These are phyloP conservation scores for Picathartes gymnocephalus DNA, from an alignment of 2,113 vertebrate species.

Conservation along the genomic window DNA sequence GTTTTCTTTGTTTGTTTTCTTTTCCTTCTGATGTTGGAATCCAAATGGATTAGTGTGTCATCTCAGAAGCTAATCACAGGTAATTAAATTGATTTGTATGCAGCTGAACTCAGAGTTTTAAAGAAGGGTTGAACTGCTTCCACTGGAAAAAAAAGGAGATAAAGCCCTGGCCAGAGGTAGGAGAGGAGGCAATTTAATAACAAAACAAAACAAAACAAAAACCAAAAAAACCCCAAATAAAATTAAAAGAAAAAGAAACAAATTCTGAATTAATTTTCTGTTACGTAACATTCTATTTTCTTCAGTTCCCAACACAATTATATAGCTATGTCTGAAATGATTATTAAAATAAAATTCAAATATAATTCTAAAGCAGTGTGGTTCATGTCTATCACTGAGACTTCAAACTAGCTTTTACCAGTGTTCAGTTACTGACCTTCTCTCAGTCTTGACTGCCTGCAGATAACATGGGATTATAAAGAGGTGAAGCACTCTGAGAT, in stretches of 20 bases:
- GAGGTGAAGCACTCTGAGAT: background rate
- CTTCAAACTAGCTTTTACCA: background rate
- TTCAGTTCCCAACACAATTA: background rate
- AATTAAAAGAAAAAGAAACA: background rate
- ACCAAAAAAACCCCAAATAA: background rate
- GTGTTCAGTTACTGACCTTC: background rate
- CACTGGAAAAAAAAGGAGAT: background rate
- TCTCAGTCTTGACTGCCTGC: background rate
- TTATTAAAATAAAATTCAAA: background rate
- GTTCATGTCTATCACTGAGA: background rate
- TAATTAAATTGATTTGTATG: background rate
- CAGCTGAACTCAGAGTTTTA: background rate
- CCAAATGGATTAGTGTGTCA: background rate
- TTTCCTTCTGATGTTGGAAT: background rate
- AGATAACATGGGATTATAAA: background rate
- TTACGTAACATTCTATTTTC: background rate
- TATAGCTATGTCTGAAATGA: background rate
- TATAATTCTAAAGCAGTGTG: background rate
- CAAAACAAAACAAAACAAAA: too few species aligned
- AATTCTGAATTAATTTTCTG: background rate
- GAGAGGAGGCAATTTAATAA: background rate
- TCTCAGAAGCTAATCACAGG: background rate
- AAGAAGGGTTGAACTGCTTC: background rate
- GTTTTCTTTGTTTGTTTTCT: background rate
- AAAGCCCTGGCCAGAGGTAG: background rate